Percentiles rank a stretch among this genome's conserved stretches.
Evolutionary conservation across 2,888 invertebrate genomes (phyloP).

Genomic region (Carterocephalus palaemon): DNA sequence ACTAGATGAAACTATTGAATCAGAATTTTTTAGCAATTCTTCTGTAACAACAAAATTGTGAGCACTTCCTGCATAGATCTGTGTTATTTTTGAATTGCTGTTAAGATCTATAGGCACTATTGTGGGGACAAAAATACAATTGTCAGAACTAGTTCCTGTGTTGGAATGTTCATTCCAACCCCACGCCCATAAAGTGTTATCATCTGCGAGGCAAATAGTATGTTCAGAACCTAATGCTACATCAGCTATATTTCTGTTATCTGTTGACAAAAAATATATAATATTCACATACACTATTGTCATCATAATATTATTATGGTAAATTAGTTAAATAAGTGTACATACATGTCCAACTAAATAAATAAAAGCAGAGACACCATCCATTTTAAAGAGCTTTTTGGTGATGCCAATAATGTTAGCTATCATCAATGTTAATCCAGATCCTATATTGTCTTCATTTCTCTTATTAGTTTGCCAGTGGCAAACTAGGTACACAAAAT

Average conservation of each 20-base stretch:
- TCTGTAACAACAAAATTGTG: slow-evolving; percentile 63
- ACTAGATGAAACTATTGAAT: background rate
- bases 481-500: too few relatives aligned
- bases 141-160: slow-evolving; percentile 81
- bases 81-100: slow-evolving; percentile 38
- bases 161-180: slow-evolving; percentile 96
- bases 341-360: too few relatives aligned
- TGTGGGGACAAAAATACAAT: slow-evolving; percentile 52
- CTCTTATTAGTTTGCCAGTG: too few relatives aligned
- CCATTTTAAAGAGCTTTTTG: too few relatives aligned
- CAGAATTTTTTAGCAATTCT: background rate
- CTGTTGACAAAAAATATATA: slow-evolving; percentile 45
- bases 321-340: too few relatives aligned
- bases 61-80: slow-evolving; percentile 66
- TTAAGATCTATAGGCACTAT: slow-evolving; percentile 44
- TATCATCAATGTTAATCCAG: too few relatives aligned
- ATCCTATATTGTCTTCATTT: too few relatives aligned
- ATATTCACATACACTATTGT: too few relatives aligned
- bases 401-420: too few relatives aligned
- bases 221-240: slow-evolving; percentile 89
- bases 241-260: slow-evolving; percentile 70
- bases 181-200: slow-evolving; percentile 85
- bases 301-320: too few relatives aligned
- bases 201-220: slow-evolving; percentile 82
- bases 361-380: too few relatives aligned